Evolutionary conservation across 2,797 vertebrate species (phyloP), one percentile per base, ranked within the genome.

Genomic region (Sebastes baramenuke): DNA sequence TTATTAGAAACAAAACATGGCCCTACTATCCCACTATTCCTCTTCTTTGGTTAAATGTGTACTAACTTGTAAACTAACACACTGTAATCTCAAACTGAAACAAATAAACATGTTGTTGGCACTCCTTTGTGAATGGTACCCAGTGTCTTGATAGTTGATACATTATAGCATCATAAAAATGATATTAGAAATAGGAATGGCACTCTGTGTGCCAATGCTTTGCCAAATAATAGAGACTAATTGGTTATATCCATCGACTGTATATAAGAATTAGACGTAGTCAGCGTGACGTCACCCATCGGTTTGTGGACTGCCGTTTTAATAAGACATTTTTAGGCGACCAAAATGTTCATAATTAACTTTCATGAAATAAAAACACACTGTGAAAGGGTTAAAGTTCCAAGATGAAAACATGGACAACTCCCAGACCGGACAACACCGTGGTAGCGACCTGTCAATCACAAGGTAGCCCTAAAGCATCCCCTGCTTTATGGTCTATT

Each of bases 1-100:
- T 80, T 66, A 84, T 83, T 72, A 85, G 64, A 75, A 83, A 79
- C 67, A 87, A 86, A 90, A 86, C 75, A 87, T 34, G 34, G 83
- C 61, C 83, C 12, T 79, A 82, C 49, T 80, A 72, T 79, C 69
- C 65, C 79, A 42, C 27, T 42, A 6, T n/a, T 30, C 30, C 46
- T 52, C 12, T 8, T 65, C 32, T 69, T 52, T 79, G 22, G 30
- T 66, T 59, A 24, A 68, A 80, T 60, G 67, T 69, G 64, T 29
- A 55, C 11, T 38, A 52, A 71, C 22, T 54, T 54, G 16, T 52
- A 42, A 46, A 79, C 60, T 61, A 61, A 67, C 29, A 68, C 22
- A 56, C 4, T 66, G 32, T 61, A 62, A 72, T 86, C 22, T 70
- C 67, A 38, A 32, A 58, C 46, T 38, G 56, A 54, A 72, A 59